Conservation (phyloP, 2,888 invertebrate species). For the Euphydryas editha region DNA sequence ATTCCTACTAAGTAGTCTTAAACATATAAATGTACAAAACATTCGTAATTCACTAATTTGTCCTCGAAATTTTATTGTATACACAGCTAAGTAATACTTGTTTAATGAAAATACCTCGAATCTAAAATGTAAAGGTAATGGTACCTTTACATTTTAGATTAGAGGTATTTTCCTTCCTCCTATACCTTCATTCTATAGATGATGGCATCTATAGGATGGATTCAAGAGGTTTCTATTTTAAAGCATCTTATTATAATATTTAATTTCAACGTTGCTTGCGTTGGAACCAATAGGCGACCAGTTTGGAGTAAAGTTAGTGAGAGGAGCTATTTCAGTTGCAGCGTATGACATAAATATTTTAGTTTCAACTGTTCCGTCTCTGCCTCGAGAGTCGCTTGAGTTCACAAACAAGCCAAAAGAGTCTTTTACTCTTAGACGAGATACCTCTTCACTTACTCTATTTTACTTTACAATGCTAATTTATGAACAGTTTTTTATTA, state of each 20-base stretch:
- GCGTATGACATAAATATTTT: conserved; percentile 45
- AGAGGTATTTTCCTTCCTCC: no score
- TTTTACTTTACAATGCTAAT: conserved; percentile 43
- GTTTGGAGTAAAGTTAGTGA: conserved; percentile 25
- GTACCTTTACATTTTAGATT: no score
- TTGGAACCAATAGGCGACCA: conserved; percentile 10
- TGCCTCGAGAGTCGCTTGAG: conserved; percentile 49
- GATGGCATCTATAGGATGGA: no score
- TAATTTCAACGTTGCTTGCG: conserved; percentile 3
- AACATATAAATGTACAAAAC: neutral
- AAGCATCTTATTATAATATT: conserved; percentile 7
- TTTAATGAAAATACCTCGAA: neutral
- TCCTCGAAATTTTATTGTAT: neutral
- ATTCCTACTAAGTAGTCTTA: neutral
- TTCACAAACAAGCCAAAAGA: conserved; percentile 61
- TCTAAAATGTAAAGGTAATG: neutral
- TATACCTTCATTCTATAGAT: no score
- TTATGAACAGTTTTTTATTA: conserved; percentile 30
- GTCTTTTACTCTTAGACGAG: conserved; percentile 56
- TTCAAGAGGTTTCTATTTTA: neutral
- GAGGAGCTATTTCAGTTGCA: conserved; percentile 23
- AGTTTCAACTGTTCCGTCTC: conserved; percentile 47
- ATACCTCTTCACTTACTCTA: conserved; percentile 48
- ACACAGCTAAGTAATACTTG: neutral
- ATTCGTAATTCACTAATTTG: neutral